phyloP scores from a whole-genome alignment of 2,797 vertebrate genomes.

The Bucorvus abyssinicus region DNA sequence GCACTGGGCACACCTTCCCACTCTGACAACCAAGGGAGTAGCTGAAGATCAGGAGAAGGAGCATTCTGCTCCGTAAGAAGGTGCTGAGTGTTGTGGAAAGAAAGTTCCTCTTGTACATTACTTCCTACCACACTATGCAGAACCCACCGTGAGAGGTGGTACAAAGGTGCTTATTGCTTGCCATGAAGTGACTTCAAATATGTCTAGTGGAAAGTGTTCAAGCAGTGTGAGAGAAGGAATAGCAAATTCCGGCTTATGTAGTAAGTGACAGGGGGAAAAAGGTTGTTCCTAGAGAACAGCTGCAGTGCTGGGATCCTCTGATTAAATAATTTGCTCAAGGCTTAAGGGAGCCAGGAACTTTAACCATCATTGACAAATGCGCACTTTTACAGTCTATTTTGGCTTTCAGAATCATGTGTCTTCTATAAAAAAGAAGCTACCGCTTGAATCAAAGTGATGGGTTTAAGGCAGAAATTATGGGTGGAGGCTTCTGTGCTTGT shows the following conservation, averaged over 20 bases:
- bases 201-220: background rate
- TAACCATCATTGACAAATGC: background rate
- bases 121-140: background rate
- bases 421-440: background rate
- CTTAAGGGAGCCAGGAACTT: background rate
- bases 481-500: background rate
- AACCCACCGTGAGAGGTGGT: background rate
- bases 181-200: background rate
- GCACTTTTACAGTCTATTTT: background rate
- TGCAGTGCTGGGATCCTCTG: background rate
- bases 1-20: background rate
- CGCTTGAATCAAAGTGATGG: background rate
- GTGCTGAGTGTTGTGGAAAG: background rate
- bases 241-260: background rate
- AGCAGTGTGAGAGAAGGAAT: background rate
- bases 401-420: slow-evolving; percentile 2
- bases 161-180: background rate
- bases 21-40: accelerated
- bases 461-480: background rate
- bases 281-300: background rate
- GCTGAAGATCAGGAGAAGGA: background rate
- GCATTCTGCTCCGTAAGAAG: background rate
- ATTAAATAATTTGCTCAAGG: background rate
- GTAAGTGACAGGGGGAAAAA: background rate
- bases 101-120: background rate